Conservation (phyloP, 1,140 invertebrate species). For the Lutraria rhynchaena region DNA sequence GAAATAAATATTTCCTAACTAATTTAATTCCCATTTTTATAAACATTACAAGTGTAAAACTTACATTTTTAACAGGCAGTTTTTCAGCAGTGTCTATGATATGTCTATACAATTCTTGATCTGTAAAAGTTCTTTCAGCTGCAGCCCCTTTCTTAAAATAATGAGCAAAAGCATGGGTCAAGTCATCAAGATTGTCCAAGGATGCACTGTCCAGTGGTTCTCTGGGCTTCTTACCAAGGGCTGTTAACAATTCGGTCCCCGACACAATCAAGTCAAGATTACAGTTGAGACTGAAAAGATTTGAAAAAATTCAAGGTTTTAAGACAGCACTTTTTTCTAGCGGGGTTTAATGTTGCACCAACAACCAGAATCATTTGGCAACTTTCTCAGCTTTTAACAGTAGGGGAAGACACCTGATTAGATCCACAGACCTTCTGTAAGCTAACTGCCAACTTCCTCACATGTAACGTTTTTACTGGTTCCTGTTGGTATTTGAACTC, state of each 20-base stretch:
- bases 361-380: too few relatives aligned
- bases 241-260: conserved; percentile 78
- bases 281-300: conserved; percentile 83
- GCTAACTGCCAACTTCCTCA: too few relatives aligned
- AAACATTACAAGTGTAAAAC: background rate
- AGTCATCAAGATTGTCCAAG: conserved; percentile 76
- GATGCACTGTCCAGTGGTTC: conserved; percentile 76
- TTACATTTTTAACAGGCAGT: conserved; percentile 73
- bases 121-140: conserved; percentile 80
- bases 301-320: too few relatives aligned
- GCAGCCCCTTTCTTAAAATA: conserved; percentile 83
- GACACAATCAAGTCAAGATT: conserved; percentile 83
- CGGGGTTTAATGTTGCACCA: too few relatives aligned
- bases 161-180: conserved; percentile 82
- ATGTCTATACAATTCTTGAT: conserved; percentile 70
- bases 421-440: too few relatives aligned
- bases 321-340: too few relatives aligned
- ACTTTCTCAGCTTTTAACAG: too few relatives aligned
- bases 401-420: too few relatives aligned
- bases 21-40: too few relatives aligned
- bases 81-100: conserved; percentile 78
- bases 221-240: conserved; percentile 71
- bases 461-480: too few relatives aligned
- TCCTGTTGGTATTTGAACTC: too few relatives aligned
- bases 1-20: too few relatives aligned